Base-by-base conservation (phyloP, 2,888 invertebrate species). In the Folsomia manolachei region DNA sequence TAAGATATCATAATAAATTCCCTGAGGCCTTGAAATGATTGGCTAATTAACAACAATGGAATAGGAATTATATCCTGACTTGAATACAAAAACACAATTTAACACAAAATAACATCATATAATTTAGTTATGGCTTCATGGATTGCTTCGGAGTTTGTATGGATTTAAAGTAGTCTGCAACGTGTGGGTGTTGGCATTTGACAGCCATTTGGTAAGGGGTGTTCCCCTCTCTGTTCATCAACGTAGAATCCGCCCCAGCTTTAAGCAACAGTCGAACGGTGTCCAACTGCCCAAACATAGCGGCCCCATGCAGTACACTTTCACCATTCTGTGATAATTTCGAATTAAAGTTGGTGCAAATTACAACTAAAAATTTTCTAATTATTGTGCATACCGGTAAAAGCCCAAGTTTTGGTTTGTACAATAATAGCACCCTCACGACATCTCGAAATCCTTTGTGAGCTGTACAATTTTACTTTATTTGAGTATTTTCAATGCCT, bases 391-490 rank as follows among this genome's bases (percentile, higher is more conserved):
- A 19, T 85, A 94, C 94, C 81, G 93, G 91, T 81, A 95, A 85
- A 72, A 95, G 82, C 53, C 91, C 92, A 27, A 95, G 86, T 82
- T 90, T 91, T 11, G 96, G 95, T 70, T 90, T 89, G 83, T 90
- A 90, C 81, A 90, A 91, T 71, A 97, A 88, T 78, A 96, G 85
- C 83, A 94, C 93, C 0, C 89, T 89, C 0, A 95, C 91, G 1
- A 96, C 95, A 11, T 91, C 91, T 1, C 90, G 88, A 84, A 95
- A 94, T 0, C 96, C 96, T 86, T 97, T 97, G 84, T 97, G 96
- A 51, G 94, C 90, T 51, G n/a, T n/a, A n/a, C n/a, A n/a, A n/a
- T n/a, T n/a, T n/a, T n/a, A n/a, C n/a, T n/a, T n/a, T n/a, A n/a
- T n/a, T n/a, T n/a, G n/a, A n/a, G n/a, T n/a, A n/a, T n/a, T n/a